Evolutionary conservation across 2,888 invertebrate species (phyloP).

Genomic region (Dryomyza anilis): DNA sequence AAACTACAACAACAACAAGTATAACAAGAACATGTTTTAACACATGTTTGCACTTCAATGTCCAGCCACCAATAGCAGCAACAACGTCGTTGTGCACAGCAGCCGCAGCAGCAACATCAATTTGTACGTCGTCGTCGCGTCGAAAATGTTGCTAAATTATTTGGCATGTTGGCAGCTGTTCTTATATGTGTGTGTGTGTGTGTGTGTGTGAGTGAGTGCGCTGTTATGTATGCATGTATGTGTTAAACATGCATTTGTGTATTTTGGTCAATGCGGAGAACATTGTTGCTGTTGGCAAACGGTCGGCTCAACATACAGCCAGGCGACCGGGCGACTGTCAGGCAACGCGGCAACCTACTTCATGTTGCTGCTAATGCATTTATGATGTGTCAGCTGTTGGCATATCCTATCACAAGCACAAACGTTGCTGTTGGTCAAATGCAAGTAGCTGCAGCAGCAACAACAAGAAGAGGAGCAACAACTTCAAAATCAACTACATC

Average conservation of each 20-base stretch:
- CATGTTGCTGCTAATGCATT: constrained; percentile 49
- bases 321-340: too few species aligned
- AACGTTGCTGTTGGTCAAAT: too few species aligned
- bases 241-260: not conserved
- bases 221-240: too few species aligned
- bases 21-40: constrained; percentile 26
- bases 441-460: not conserved
- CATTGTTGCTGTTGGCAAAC: not conserved
- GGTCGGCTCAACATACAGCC: not conserved
- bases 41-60: constrained; percentile 34
- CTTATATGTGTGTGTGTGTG: not conserved
- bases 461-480: too few species aligned
- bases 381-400: constrained; percentile 56
- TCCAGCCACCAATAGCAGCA: constrained; percentile 20
- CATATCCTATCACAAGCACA: constrained; percentile 12
- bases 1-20: not conserved
- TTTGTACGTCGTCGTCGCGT: constrained; percentile 20
- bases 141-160: constrained; percentile 59
- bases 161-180: constrained; percentile 35
- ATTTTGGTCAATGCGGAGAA: not conserved
- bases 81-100: constrained; percentile 18
- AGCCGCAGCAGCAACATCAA: constrained; percentile 16
- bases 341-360: not conserved
- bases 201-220: constrained; percentile 13
- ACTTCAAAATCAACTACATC: too few species aligned